Conservation (phyloP, 1,140 invertebrate species). For the Chironomus striatipennis region DNA sequence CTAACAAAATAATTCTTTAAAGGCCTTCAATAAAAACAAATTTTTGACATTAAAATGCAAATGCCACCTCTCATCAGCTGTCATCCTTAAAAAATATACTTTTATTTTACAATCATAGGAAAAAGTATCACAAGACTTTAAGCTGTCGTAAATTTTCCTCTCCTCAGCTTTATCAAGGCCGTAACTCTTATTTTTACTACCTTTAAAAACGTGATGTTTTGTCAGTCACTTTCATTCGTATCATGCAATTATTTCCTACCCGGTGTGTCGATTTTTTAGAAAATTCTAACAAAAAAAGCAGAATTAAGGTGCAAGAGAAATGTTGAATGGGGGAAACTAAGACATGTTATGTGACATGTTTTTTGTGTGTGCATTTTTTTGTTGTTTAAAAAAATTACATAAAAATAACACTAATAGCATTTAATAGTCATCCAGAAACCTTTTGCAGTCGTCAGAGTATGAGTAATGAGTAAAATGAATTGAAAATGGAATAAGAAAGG, state of each 20-base stretch:
- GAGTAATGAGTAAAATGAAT: too few species aligned
- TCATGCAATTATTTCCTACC: too few species aligned
- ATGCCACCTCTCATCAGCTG: not conserved
- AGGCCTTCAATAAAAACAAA: not conserved
- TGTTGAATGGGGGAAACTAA: too few species aligned
- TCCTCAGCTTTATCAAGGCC: not conserved
- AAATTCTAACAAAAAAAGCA: not conserved
- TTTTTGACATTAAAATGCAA: not conserved
- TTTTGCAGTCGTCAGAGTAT: not conserved
- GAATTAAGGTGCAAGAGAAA: not conserved
- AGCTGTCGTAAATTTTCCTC: not conserved
- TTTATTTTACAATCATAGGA: too few species aligned
- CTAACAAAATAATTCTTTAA: too few species aligned
- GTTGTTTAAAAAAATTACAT: too few species aligned
- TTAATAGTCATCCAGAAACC: not conserved
- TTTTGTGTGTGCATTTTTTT: not conserved
- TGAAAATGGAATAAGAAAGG: too few species aligned
- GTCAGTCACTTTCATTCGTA: not conserved
- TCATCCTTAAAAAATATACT: not conserved
- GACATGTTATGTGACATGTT: not conserved
- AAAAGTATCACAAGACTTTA: not conserved
- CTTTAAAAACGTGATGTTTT: not conserved
- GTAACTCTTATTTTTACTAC: not conserved
- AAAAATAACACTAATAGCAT: not conserved
- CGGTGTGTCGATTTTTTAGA: too few species aligned